Evolutionary conservation across 2,888 invertebrate species (phyloP).

Genomic region (Macrophya annulata): DNA sequence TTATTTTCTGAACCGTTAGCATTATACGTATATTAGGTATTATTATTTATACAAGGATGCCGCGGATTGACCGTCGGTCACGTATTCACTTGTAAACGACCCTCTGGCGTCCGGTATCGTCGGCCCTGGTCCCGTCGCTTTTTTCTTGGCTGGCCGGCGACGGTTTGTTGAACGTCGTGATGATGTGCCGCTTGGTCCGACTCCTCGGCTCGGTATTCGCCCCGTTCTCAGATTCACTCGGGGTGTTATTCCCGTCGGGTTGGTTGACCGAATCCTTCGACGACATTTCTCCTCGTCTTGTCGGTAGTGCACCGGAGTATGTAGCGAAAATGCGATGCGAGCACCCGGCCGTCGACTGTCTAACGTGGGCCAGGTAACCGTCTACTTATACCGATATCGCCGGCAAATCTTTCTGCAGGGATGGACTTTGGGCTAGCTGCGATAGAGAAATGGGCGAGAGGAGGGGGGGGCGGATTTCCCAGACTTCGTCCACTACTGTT

Average conservation of each 20-base stretch:
- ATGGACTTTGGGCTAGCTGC: neutral
- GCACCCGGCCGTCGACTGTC: neutral
- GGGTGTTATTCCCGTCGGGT: neutral
- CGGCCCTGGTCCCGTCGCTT: neutral
- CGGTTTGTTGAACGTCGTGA: neutral
- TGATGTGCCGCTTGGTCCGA: slow-evolving; percentile 20
- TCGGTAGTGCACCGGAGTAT: neutral
- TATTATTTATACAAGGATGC: neutral
- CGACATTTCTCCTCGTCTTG: neutral
- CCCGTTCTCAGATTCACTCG: neutral
- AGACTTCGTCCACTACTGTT: slow-evolving; percentile 4
- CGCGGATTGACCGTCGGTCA: neutral
- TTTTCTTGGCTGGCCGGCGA: neutral
- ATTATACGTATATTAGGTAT: neutral
- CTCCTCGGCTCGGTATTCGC: neutral
- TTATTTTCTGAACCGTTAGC: neutral
- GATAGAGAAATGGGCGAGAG: neutral
- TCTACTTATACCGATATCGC: slow-evolving; percentile 24
- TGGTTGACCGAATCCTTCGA: neutral
- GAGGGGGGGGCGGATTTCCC: neutral
- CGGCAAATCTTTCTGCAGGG: neutral
- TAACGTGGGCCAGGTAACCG: neutral
- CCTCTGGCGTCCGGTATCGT: neutral
- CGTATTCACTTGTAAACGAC: slow-evolving; percentile 24
- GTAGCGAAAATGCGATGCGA: neutral